Conservation (phyloP, 2,113 vertebrate genomes). For the Egretta garzetta region DNA sequence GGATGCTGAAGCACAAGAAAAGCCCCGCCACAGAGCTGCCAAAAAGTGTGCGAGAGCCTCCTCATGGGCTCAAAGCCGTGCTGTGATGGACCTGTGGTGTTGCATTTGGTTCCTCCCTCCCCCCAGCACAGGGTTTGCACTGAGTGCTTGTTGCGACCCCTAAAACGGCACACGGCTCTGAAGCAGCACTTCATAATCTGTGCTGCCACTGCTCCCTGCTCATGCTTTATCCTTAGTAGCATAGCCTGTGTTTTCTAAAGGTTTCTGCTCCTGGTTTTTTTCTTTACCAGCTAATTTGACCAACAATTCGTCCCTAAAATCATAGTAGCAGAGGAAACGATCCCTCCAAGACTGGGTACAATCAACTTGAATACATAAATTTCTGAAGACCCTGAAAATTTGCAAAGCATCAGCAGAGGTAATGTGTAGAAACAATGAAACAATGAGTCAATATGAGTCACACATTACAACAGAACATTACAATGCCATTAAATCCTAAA, state of each 20-base stretch:
- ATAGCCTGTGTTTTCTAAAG: background rate
- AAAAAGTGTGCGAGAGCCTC: background rate
- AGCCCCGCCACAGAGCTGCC: background rate
- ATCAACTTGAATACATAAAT: background rate
- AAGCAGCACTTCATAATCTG: background rate
- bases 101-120: background rate
- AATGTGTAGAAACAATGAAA: background rate
- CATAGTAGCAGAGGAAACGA: background rate
- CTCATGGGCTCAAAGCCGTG: fast-evolving
- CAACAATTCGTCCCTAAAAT: background rate
- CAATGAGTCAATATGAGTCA: background rate
- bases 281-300: background rate
- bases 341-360: background rate
- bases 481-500: background rate
- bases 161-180: fast-evolving
- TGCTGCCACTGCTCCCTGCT: background rate
- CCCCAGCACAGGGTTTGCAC: fast-evolving
- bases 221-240: background rate
- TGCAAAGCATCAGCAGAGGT: background rate
- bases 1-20: background rate
- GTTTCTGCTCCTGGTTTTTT: background rate
- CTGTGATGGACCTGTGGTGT: background rate
- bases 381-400: background rate
- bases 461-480: background rate
- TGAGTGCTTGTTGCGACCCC: fast-evolving